Percentiles rank a stretch among this genome's conserved stretches.
Evolutionary conservation across 2,113 vertebrate genomes (phyloP).

Genomic region (Chauna torquata): DNA sequence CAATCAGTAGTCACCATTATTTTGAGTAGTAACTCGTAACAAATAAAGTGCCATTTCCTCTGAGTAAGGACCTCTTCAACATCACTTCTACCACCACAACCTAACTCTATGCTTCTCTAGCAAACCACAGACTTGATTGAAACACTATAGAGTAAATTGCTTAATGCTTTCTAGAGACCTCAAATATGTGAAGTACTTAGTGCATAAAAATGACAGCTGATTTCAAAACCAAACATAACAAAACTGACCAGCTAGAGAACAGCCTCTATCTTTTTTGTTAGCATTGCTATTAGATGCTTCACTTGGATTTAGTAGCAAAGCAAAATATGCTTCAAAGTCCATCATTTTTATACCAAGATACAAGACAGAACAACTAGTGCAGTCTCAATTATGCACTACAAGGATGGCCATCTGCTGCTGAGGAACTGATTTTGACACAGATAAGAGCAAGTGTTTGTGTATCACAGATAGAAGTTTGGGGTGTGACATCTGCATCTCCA

Average conservation of each 20-base stretch:
- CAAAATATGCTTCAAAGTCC: neutral
- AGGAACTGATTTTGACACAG: neutral
- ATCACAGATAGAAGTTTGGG: neutral
- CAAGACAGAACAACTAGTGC: neutral
- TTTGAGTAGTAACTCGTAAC: neutral
- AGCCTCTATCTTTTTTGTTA: neutral
- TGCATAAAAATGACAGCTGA: neutral
- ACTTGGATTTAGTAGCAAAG: neutral
- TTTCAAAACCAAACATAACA: neutral
- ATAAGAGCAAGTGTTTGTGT: neutral
- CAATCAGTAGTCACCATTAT: neutral
- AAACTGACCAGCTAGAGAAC: neutral
- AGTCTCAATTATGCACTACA: neutral
- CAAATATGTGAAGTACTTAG: neutral
- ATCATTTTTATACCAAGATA: neutral
- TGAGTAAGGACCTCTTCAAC: neutral
- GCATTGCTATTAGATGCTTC: neutral
- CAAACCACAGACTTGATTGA: neutral
- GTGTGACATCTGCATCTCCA: neutral
- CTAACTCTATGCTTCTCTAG: neutral
- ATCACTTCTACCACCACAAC: neutral
- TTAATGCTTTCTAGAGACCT: slow-evolving; percentile 9
- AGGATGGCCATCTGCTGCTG: neutral
- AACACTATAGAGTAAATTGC: neutral
- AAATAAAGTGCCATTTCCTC: neutral